Evolutionary conservation across 2,888 invertebrate species (phyloP).

Genomic region (Agonopterix arenella): DNA sequence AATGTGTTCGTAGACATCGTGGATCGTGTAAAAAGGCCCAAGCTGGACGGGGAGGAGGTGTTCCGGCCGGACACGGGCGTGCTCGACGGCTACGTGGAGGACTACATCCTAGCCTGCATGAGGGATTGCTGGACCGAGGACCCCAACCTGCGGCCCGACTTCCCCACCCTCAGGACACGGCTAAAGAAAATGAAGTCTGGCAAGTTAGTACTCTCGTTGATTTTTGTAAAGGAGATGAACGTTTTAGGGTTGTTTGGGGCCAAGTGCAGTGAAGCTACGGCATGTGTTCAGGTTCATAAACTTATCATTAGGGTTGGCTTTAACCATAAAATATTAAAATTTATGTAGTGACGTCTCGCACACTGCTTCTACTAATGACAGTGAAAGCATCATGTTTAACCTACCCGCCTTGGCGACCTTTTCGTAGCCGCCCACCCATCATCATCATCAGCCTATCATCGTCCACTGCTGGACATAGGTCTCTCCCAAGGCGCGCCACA

Average conservation of each 20-base stretch:
- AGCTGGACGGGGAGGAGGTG: constrained; percentile 81
- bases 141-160: constrained; percentile 90
- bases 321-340: too few relatives aligned
- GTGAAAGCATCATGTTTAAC: too few relatives aligned
- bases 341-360: too few relatives aligned
- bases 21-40: constrained; percentile 85
- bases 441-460: too few relatives aligned
- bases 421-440: too few relatives aligned
- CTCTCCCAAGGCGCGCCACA: too few relatives aligned
- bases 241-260: too few relatives aligned
- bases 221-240: too few relatives aligned
- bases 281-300: neutral
- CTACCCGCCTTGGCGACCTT: too few relatives aligned
- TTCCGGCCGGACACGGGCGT: constrained; percentile 89
- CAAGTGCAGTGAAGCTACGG: neutral
- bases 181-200: constrained; percentile 94
- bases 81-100: constrained; percentile 83
- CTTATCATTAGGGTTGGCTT: too few relatives aligned
- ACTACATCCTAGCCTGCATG: constrained; percentile 89
- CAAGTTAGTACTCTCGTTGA: constrained; percentile 80
- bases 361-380: too few relatives aligned
- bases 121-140: constrained; percentile 93
- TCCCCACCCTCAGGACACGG: constrained; percentile 84
- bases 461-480: too few relatives aligned
- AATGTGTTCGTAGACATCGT: constrained; percentile 83